Percentiles rank a stretch among this genome's conserved stretches.
Evolutionary conservation across 2,113 vertebrate genomes (phyloP).

Genomic region (Lonchura striata): DNA sequence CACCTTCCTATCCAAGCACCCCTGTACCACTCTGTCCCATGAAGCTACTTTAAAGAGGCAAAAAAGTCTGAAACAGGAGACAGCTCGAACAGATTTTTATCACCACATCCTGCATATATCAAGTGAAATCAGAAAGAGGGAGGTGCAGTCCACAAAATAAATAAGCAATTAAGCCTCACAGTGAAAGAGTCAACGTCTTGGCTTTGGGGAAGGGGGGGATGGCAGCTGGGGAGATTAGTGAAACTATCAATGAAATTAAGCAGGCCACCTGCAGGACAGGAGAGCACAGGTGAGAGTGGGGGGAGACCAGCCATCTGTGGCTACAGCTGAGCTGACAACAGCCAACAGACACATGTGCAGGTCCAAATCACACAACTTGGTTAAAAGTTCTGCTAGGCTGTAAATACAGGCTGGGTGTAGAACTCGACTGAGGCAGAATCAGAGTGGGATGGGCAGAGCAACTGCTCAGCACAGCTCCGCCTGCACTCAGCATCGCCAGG

Average conservation of each 20-base stretch:
- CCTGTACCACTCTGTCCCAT: not conserved
- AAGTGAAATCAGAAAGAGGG: not conserved
- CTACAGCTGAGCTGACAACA: not conserved
- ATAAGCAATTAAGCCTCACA: not conserved
- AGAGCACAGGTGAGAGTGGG: not conserved
- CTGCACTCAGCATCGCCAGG: fast-evolving
- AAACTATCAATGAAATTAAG: not conserved
- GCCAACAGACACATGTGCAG: fast-evolving
- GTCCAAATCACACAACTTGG: not conserved
- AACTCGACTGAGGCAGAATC: not conserved
- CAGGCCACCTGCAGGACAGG: fast-evolving
- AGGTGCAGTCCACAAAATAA: not conserved
- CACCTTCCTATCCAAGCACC: not conserved
- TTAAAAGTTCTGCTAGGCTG: not conserved
- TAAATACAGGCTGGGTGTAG: not conserved
- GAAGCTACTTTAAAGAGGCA: not conserved
- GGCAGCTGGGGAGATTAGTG: not conserved
- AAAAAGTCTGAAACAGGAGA: not conserved
- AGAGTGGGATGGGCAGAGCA: not conserved
- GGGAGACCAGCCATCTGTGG: fast-evolving
- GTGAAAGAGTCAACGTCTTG: not conserved
- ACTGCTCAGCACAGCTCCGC: not conserved
- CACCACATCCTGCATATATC: not conserved
- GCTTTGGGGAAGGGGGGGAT: not conserved
- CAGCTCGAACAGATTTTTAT: not conserved